A percentile compares a stretch with the other conserved stretches of the same genome.
Evolutionary conservation across 2,113 vertebrate species (phyloP).

Genomic region (Dendrocopos noguchii): DNA sequence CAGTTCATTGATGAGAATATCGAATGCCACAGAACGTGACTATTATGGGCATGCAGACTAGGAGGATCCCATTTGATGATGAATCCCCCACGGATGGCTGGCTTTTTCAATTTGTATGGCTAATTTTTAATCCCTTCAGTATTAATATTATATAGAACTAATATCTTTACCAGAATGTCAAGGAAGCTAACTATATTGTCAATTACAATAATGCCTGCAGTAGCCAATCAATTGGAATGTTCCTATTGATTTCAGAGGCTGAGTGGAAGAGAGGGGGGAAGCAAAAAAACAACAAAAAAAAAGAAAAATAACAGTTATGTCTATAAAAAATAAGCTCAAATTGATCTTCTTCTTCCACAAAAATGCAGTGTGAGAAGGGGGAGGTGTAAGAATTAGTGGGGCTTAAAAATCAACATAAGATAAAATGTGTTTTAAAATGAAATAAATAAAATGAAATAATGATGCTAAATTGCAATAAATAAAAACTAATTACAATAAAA

Average conservation of each 20-base stretch:
- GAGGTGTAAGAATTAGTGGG: background rate
- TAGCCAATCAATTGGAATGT: background rate
- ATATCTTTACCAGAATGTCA: background rate
- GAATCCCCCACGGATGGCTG: background rate
- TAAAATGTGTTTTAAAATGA: background rate
- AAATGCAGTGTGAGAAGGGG: background rate
- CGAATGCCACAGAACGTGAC: background rate
- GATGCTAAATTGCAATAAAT: background rate
- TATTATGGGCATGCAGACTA: background rate
- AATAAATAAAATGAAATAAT: background rate
- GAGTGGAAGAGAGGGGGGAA: background rate
- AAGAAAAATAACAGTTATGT: background rate
- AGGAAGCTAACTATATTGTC: background rate
- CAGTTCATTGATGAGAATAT: background rate
- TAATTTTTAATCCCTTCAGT: constrained; percentile 17
- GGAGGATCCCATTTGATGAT: background rate
- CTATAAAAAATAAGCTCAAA: background rate
- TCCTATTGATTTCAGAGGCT: background rate
- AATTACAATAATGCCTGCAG: background rate
- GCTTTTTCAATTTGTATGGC: background rate
- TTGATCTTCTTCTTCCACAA: background rate
- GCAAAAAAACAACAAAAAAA: background rate
- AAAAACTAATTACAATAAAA: too few species aligned
- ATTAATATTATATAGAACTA: background rate
- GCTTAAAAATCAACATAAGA: background rate